Evolutionary conservation across 2,797 vertebrate genomes (phyloP), one percentile per base, ranked within the genome.

Genomic region (Urophycis tenuis): DNA sequence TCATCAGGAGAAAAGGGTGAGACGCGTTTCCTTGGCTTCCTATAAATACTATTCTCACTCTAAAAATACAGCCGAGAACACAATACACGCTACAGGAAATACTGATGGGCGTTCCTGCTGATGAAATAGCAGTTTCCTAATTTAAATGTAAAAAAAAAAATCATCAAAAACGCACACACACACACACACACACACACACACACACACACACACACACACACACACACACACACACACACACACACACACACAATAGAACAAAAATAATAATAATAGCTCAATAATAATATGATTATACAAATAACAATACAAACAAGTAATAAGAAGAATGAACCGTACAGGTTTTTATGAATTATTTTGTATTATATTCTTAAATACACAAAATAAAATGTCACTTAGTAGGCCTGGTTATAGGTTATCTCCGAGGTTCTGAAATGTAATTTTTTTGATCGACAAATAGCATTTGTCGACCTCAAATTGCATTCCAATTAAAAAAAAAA

Each of bases 11-110:
- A 76, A 33, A 73, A 6, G 22, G 11, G 36, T 78, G 76, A 76
- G 81, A 81, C 84, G 4, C 1, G 78, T 73, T 89, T 77, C 33
- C 14, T 75, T 78, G 0, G 7, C 81, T 79, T 82, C 81, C 87
- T 87, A 92, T 87, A 89, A 85, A 90, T 91, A 90, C 82, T 82
- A 80, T 80, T 87, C 76, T 83, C 75, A 79, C 84, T 86, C 91
- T 91, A 92, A 89, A 91, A 91, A 92, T 92, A 92, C 80, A 45
- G 22, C 29, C 71, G 35, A 34, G 31, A 34, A 81, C 81, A 92
- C 91, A 92, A 92, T 92, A 77, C 78, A 1, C 1, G 36, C 36
- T 76, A 49, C 69, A 83, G 92, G 91, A 93, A 92, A 87, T 77
- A 41, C 83, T 83, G 87, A 85, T 79, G 84, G 90, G 87, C 85